Conservation (phyloP, 2,113 vertebrate species). For the Hippolais icterina region DNA sequence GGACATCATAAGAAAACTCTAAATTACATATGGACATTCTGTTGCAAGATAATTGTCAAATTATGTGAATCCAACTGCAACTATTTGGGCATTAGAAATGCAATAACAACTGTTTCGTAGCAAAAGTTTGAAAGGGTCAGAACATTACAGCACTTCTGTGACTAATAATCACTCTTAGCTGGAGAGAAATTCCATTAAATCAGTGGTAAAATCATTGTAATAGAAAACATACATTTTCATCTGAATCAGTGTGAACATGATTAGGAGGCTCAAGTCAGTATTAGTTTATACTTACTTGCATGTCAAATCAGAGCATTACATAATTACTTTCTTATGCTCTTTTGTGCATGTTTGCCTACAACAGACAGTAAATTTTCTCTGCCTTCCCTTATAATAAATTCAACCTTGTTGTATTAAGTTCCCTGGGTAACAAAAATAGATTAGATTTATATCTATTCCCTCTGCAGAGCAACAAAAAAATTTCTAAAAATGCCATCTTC, state of each 20-base stretch:
- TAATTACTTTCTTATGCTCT: slow-evolving; percentile 61
- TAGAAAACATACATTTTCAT: slow-evolving; percentile 62
- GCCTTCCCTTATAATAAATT: slow-evolving; percentile 18
- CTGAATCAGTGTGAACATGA: slow-evolving; percentile 66
- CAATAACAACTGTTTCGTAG: neutral
- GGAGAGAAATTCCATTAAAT: slow-evolving; percentile 63
- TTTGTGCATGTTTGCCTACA: slow-evolving; percentile 43
- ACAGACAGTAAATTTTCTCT: slow-evolving; percentile 37
- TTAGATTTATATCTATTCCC: neutral
- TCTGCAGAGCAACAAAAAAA: neutral
- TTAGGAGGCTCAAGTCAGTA: slow-evolving; percentile 57
- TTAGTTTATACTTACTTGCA: slow-evolving; percentile 66
- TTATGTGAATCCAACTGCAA: slow-evolving; percentile 19
- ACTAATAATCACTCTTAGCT: slow-evolving; percentile 63
- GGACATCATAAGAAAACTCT: neutral
- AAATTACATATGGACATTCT: neutral
- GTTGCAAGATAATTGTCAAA: slow-evolving; percentile 23
- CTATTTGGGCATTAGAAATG: slow-evolving; percentile 11
- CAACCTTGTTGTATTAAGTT: slow-evolving; percentile 16
- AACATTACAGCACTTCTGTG: slow-evolving; percentile 35
- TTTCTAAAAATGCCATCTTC: neutral
- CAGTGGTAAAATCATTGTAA: slow-evolving; percentile 59
- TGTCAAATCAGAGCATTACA: slow-evolving; percentile 60
- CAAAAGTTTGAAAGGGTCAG: slow-evolving; percentile 52
- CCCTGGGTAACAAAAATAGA: slow-evolving; percentile 1